Conservation (phyloP, 2,113 vertebrate genomes). For the Oplegnathus fasciatus region DNA sequence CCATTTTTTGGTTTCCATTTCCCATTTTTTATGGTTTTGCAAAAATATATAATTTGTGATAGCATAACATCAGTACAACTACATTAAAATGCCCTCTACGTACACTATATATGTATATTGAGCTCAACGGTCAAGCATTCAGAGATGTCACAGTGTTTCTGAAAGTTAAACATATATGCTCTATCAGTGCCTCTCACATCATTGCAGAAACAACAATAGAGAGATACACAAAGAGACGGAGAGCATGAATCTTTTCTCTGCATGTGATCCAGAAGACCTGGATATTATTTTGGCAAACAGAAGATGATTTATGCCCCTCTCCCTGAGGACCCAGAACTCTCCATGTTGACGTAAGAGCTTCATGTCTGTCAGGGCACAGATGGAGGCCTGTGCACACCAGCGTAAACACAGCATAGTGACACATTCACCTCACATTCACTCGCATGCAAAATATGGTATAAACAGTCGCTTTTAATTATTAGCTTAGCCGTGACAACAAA, state of each 20-base stretch:
- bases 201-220: background rate
- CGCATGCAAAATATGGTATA: slow-evolving; percentile 38
- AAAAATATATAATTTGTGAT: background rate
- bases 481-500: slow-evolving; percentile 30
- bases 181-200: background rate
- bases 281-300: slow-evolving; percentile 41
- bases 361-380: slow-evolving; percentile 41
- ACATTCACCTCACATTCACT: slow-evolving; percentile 37
- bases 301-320: slow-evolving; percentile 52
- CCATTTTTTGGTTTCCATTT: no score
- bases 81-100: background rate
- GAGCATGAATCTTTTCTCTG: background rate
- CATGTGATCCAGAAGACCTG: slow-evolving; percentile 27
- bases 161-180: background rate
- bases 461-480: slow-evolving; percentile 49
- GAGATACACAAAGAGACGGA: background rate
- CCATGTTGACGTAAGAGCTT: slow-evolving; percentile 59
- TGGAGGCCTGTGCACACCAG: slow-evolving; percentile 36
- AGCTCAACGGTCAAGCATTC: background rate
- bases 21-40: background rate
- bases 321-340: slow-evolving; percentile 22
- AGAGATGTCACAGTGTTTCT: background rate
- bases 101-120: background rate
- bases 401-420: slow-evolving; percentile 44
- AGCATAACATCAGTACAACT: background rate